Base-by-base conservation (phyloP, 1,140 invertebrate species). In the Anastatus disparis region DNA sequence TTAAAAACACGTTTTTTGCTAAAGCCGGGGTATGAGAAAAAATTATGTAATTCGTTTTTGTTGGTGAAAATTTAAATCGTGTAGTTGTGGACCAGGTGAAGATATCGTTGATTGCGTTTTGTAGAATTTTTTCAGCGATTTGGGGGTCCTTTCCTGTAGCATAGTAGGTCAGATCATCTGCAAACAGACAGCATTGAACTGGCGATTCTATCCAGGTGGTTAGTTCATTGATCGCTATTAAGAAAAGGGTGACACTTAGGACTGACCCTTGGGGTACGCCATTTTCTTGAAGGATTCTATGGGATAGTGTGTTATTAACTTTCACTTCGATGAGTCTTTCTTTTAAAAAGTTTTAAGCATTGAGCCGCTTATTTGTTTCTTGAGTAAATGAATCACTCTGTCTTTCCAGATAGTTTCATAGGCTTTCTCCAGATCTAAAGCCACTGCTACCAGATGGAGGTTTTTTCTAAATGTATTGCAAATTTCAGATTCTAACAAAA, bases 391-490 rank as follows among this genome's bases (percentile, higher is more conserved):
- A 52, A 71, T 12, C 50, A 70, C 29, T 3, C 58, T 8, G 3
- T 73, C 22, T 64, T 35, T 72, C 72, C 72, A 74, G 8, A 70
- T 17, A 44, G 69, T 77, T 20, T 83, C 77, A 38, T 77, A 78
- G 1, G 76, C 75, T 65, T 81, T 82, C 64, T 78, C 74, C 70
- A n/a, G n/a, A 42, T 81, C 77, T 55, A 80, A 65, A 20, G 75
- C 72, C 15, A 80, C 67, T 15, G 74, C 52, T 8, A 78, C 27
- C 12, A 74, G 62, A 46, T 77, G 71, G 27, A 74, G 61, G 17
- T 76, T 77, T 29, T 50, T 59, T 10, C 29, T 62, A 46, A 81
- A 77, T 6, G 74, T 74, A 12, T 80, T 40, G 24, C 72, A 70
- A 15, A 80, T 75, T 50, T 70, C 38, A 9, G 42, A 58, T 56